Conservation (phyloP, 2,888 invertebrate genomes). For the Anarsia innoxiella region DNA sequence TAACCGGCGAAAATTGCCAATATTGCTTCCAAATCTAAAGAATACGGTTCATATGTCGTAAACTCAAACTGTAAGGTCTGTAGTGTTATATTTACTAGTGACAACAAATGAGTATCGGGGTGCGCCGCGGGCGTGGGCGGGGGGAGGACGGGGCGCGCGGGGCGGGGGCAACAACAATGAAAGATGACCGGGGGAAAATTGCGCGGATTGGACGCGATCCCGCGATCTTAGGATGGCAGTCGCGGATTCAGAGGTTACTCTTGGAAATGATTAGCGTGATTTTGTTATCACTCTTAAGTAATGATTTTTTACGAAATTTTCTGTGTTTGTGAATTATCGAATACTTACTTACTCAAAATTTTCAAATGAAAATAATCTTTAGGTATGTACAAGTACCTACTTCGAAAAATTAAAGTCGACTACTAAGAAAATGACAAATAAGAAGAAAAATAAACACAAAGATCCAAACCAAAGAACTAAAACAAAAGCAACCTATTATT, state of each 20-base stretch:
- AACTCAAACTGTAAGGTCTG: constrained; percentile 6
- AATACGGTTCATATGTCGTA: constrained; percentile 8
- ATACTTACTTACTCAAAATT: too few relatives aligned
- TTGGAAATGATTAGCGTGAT: too few relatives aligned
- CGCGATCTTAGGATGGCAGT: constrained; percentile 17
- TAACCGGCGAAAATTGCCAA: not conserved
- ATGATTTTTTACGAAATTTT: too few relatives aligned
- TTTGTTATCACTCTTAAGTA: too few relatives aligned
- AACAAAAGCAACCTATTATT: too few relatives aligned
- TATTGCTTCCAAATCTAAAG: constrained; percentile 5
- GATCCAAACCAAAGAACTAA: too few relatives aligned
- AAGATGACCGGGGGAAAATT: constrained; percentile 74
- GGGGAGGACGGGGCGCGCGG: constrained; percentile 29
- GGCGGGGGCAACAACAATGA: constrained; percentile 73
- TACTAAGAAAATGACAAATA: too few relatives aligned
- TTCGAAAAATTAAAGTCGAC: too few relatives aligned
- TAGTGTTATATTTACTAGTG: constrained; percentile 2
- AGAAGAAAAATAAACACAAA: too few relatives aligned
- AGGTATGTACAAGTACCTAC: too few relatives aligned
- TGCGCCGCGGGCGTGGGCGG: constrained; percentile 22
- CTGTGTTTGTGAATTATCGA: too few relatives aligned
- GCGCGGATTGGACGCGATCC: constrained; percentile 58
- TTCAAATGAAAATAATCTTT: too few relatives aligned
- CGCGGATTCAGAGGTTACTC: constrained; percentile 4
- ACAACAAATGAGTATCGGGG: constrained; percentile 3